Percentiles rank a stretch among this genome's conserved stretches.
Conservation (phyloP, 2,797 vertebrate species). For the Vespertilio murinus region DNA sequence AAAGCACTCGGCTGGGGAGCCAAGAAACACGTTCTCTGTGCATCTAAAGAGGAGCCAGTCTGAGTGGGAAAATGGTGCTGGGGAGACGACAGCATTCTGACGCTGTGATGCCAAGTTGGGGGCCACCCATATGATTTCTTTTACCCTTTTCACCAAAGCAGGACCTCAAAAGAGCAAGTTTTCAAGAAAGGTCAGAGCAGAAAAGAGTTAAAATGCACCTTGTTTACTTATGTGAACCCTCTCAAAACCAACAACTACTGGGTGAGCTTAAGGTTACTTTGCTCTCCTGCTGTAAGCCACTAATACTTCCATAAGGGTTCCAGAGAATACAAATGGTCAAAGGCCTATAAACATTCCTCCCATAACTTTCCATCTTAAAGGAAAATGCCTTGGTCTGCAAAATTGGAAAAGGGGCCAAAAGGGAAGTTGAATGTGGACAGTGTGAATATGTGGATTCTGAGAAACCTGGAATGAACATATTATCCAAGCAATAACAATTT, state of each 20-base stretch:
- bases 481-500: not conserved
- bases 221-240: not conserved
- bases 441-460: not conserved
- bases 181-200: not conserved
- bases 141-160: not conserved
- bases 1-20: not conserved
- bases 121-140: not conserved
- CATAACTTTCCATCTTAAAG: slow-evolving; percentile 44
- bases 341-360: not conserved
- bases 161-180: not conserved
- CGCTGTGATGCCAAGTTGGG: not conserved
- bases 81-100: not conserved
- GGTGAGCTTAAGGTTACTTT: not conserved
- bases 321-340: not conserved
- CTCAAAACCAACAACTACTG: not conserved
- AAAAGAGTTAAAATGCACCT: not conserved
- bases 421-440: not conserved
- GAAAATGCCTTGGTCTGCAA: slow-evolving; percentile 16
- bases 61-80: not conserved
- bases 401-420: not conserved
- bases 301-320: not conserved
- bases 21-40: not conserved
- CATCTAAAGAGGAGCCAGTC: not conserved
- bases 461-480: slow-evolving; percentile 1
- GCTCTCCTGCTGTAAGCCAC: not conserved